Evolutionary conservation across 2,888 invertebrate genomes (phyloP).

Genomic region (Andrena praecox): DNA sequence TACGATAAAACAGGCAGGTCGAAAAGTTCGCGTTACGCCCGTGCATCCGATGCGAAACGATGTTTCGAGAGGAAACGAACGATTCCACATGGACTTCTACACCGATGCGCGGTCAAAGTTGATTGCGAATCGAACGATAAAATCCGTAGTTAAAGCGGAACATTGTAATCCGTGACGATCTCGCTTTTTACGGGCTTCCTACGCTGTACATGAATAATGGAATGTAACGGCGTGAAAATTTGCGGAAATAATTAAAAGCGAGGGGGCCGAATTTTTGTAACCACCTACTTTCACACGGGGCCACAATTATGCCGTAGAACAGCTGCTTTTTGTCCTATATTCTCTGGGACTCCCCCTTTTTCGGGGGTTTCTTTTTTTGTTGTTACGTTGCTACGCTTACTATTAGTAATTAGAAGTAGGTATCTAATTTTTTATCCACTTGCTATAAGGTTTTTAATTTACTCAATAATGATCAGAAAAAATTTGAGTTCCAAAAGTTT

Average conservation of each 20-base stretch:
- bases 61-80: conserved; percentile 43
- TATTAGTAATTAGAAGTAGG: background rate
- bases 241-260: conserved; percentile 62
- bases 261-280: conserved; percentile 36
- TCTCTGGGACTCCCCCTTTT: background rate
- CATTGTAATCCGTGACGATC: conserved; percentile 39
- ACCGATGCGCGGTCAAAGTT: conserved; percentile 44
- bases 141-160: conserved; percentile 41
- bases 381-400: background rate
- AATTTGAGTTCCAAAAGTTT: too few relatives aligned
- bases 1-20: conserved; percentile 66
- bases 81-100: conserved; percentile 36
- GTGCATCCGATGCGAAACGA: conserved; percentile 31
- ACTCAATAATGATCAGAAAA: too few relatives aligned
- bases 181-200: conserved; percentile 34
- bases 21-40: conserved; percentile 69
- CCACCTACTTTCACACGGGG: conserved; percentile 38
- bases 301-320: conserved; percentile 50
- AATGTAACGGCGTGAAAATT: conserved; percentile 47
- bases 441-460: too few relatives aligned
- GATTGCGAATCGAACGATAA: conserved; percentile 57
- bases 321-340: conserved; percentile 16
- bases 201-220: conserved; percentile 27
- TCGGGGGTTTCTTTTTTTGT: background rate
- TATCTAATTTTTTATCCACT: too few relatives aligned